Evolutionary conservation across 2,797 vertebrate genomes (phyloP), one percentile per base, ranked within the genome.

Genomic region (Phalanger gymnotis): DNA sequence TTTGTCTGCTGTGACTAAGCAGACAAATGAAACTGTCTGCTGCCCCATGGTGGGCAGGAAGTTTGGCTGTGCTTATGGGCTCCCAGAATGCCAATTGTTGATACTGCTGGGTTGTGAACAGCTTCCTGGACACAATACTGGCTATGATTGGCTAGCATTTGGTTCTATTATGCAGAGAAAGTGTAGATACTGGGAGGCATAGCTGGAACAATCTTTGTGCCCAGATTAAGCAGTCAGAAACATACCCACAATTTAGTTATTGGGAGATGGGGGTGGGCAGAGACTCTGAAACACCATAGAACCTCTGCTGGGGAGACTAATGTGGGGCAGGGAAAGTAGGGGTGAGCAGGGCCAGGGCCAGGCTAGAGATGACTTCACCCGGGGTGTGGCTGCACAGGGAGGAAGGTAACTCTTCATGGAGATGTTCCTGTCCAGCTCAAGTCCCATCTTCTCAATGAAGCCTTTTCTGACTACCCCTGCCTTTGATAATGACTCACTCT

Each of bases 1-100:
- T 56, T 96, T 2, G 92, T 28, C n/a, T 2, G 13, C 95, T 87
- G 56, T 95, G 96, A 96, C 91, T 97, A 94, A 93, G 94, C 61
- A 96, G 96, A 96, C 55, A 54, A 94, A 14, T 40, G 73, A 87
- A 27, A 96, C 95, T 95, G 58, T 54, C 22, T 93, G 54, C 57
- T 53, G 92, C 95, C 95, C 5, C 4, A 93, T 54, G 19, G 81
- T 1, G 4, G 73, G 61, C 89, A 93, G 27, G 92, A 94, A 47
- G 54, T 94, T 96, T 40, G 73, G 90, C 25, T 53, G 61, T 2
- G 51, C 31, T 47, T 90, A 53, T 52, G 93, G 31, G 91, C 90
- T 97, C 93, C 91, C 7, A 93, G 52, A 40, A 57, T 87, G 58
- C 54, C 87, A 54, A 6, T 12, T 90, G 28, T 89, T 34, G 61